These are phyloP conservation scores for Penaeus indicus DNA, from an alignment of 1,140 invertebrate genomes.

Conservation along the genomic window DNA sequence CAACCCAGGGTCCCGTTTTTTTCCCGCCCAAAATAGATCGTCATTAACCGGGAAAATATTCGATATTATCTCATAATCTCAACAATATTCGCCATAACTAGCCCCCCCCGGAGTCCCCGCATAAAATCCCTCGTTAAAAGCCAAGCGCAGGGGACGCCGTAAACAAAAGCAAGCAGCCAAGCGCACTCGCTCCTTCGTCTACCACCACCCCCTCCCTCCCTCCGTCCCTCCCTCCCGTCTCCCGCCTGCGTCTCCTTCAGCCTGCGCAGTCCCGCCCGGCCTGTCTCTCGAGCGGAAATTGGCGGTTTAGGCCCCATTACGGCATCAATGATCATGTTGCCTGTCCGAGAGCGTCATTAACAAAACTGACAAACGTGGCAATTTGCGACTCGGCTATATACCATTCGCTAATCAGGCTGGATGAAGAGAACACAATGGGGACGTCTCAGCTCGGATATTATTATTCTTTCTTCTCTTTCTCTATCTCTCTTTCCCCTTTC, in stretches of 20 bases:
- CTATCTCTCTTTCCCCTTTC: neutral
- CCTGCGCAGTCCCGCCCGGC: no score
- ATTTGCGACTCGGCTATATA: slow-evolving; percentile 36
- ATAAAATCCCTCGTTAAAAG: no score
- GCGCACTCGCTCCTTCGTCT: neutral
- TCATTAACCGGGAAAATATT: no score
- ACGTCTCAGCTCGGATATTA: slow-evolving; percentile 44
- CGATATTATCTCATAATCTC: no score
- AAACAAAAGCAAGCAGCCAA: no score
- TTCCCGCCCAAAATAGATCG: no score
- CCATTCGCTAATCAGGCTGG: slow-evolving; percentile 45
- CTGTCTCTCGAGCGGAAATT: slow-evolving; percentile 44
- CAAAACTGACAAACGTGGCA: slow-evolving; percentile 62
- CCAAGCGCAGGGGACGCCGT: no score
- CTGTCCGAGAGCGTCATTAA: slow-evolving; percentile 55
- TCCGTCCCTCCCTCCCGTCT: neutral
- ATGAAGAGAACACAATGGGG: slow-evolving; percentile 51
- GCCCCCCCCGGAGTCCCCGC: no score
- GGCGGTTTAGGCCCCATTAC: slow-evolving; percentile 58
- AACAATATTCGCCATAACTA: no score
- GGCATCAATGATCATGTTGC: slow-evolving; percentile 61
- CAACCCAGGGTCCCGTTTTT: no score
- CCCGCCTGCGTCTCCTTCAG: no score
- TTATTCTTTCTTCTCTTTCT: slow-evolving; percentile 41
- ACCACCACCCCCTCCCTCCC: neutral